Evolutionary conservation across 2,113 vertebrate species (phyloP), one percentile per base, ranked within the genome.

Genomic region (Phyllopteryx taeniolatus): DNA sequence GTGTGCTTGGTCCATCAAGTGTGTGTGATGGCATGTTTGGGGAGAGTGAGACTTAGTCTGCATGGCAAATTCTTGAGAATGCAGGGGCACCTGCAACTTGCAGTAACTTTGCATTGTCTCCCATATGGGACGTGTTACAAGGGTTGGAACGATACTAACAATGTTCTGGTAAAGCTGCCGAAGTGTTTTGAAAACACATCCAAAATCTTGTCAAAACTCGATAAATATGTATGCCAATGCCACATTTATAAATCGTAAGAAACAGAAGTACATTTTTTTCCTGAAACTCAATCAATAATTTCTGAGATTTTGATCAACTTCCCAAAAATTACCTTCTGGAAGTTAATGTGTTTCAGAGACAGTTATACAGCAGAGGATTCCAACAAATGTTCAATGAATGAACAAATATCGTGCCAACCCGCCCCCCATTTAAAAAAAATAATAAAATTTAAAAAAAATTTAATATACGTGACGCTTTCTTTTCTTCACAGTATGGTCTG

Each of bases 141-240:
- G 83, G 86, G 88, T 90, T 90, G 86, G 85, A 81, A 89, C 83
- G 87, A 90, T 90, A 80, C 33, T n/a, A 71, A 61, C 1, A 3
- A 68, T 39, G 44, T 22, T 0, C 2, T n/a, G n/a, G 1, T 46
- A 64, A 39, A 63, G 0, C 2, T 35, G 15, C 59, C 31, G 33
- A 15, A 27, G 56, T 11, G 22, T 27, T 27, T 1, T 12, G 27
- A 10, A 5, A 59, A 43, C 43, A 31, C 3, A 2, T 54, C 14
- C 17, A 60, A n/a, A 15, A 61, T 35, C 14, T 17, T 3, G 31
- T 7, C 31, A 33, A 61, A 35, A 13, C 56, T 59, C 13, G 3
- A 59, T 13, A 59, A 8, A 22, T 64, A 10, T 12, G 39, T 20
- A 5, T 62, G 31, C 15, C 33, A 19, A 42, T 43, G 19, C 35